Conservation (phyloP, 2,888 invertebrate genomes). For the Seira musarum region DNA sequence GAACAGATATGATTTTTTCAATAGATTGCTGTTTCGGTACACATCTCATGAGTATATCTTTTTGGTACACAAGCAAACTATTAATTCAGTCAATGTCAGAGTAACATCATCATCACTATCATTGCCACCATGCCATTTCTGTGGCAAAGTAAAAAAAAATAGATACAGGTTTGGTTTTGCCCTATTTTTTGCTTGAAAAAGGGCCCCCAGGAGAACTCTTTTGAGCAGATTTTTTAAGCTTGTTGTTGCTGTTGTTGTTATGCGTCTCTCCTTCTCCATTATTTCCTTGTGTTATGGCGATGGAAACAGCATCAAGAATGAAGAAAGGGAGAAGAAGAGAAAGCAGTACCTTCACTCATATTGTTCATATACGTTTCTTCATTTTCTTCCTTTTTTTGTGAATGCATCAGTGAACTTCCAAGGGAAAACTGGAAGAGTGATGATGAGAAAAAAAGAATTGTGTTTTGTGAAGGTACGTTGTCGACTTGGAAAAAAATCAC, state of each 20-base stretch:
- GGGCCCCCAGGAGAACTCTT: conserved; percentile 39
- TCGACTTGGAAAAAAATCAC: not conserved
- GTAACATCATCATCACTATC: conserved; percentile 20
- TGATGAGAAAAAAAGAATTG: conserved; percentile 13
- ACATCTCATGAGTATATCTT: not conserved
- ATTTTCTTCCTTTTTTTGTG: conserved; percentile 2
- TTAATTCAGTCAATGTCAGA: conserved; percentile 59
- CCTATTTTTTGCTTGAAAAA: conserved; percentile 14
- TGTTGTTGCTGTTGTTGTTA: too few species aligned
- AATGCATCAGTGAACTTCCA: not conserved
- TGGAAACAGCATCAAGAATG: not conserved
- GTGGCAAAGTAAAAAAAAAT: conserved; percentile 26
- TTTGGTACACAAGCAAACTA: conserved; percentile 14
- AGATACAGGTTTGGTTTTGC: conserved; percentile 19
- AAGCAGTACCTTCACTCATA: not conserved
- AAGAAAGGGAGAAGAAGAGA: not conserved
- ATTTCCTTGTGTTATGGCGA: not conserved
- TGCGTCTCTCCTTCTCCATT: not conserved
- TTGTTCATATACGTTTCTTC: not conserved
- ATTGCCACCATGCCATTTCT: not conserved
- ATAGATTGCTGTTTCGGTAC: not conserved
- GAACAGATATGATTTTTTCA: not conserved
- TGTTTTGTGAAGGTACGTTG: not conserved
- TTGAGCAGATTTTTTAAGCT: not conserved
- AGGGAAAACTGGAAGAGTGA: not conserved